A percentile compares a stretch with the other conserved stretches of the same genome.
These are phyloP conservation scores for Gallinago undulata DNA, from an alignment of 2,113 vertebrate species.

Conservation along the genomic window DNA sequence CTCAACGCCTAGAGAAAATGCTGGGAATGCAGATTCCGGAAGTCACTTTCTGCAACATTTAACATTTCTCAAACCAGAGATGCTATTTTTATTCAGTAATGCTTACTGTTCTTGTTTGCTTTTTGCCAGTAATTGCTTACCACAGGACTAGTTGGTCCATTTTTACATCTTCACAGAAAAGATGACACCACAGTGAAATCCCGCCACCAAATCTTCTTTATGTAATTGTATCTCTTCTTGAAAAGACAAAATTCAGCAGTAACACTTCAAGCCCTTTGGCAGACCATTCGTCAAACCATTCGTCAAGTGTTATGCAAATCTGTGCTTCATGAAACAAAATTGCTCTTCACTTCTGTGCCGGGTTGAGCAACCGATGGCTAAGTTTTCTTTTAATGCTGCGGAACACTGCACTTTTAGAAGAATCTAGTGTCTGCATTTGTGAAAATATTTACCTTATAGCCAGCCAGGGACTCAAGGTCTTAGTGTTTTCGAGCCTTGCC, in stretches of 20 bases:
- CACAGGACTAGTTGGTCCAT: neutral
- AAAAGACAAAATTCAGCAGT: neutral
- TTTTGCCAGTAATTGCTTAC: neutral
- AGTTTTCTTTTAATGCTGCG: no score
- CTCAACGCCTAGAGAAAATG: neutral
- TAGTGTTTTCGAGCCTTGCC: no score
- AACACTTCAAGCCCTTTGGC: neutral
- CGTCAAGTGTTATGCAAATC: neutral
- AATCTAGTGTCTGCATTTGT: no score
- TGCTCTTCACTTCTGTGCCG: neutral
- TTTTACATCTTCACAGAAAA: neutral
- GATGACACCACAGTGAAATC: neutral
- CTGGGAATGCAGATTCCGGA: neutral
- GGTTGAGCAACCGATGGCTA: no score
- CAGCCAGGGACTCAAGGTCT: no score
- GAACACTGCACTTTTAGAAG: no score
- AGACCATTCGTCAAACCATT: neutral
- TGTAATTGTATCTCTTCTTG: neutral
- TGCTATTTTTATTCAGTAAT: neutral
- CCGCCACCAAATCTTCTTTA: neutral
- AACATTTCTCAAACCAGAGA: neutral
- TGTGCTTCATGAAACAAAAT: neutral
- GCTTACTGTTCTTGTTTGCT: neutral
- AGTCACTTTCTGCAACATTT: neutral
- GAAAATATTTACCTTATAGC: no score